Evolutionary conservation across 2,797 vertebrate species (phyloP), one percentile per base, ranked within the genome.

Genomic region (Diplodus sargus): DNA sequence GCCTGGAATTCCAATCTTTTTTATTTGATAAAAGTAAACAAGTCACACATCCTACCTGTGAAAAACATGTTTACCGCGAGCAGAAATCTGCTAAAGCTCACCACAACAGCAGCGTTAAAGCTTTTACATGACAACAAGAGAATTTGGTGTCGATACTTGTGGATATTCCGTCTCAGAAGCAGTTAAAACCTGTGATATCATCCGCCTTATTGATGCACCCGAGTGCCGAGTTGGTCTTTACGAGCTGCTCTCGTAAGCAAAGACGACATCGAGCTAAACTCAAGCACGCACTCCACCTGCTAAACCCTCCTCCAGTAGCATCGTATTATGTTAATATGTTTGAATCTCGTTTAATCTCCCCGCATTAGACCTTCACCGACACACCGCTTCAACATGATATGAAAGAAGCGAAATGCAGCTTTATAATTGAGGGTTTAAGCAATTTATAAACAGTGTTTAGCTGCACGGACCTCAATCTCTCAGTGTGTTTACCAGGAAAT

Each of bases 401-500:
- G 5, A 17, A 42, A 18, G 52, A 30, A 23, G 11, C 43, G 52
- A 6, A 18, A 56, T 43, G 48, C 15, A n/a, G 15, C 39, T 14
- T 52, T 25, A 22, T 34, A 20, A 60, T 54, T 62, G 13, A n/a
- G 28, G 17, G 10, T 42, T 49, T 3, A 3, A 17, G 42, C 28
- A 4, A 59, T 74, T 79, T 13, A 34, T 39, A 16, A 70, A 34
- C 43, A 22, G 9, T 22, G 42, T 70, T 49, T 39, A 34, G 15
- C 30, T 43, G n/a, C 4, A 18, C 45, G 11, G 45, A 45, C 61
- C 51, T 28, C 16, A 56, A 51, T 66, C 49, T 59, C 15, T 74
- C 22, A 0, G 3, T 47, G 58, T 52, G 43, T 70, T 75, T 25
- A 70, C 17, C 61, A 81, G 60, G 43, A 53, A 59, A 52, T 62